These are phyloP conservation scores for Epinephelus malabaricus DNA, from an alignment of 2,797 vertebrate genomes.

Conservation along the genomic window DNA sequence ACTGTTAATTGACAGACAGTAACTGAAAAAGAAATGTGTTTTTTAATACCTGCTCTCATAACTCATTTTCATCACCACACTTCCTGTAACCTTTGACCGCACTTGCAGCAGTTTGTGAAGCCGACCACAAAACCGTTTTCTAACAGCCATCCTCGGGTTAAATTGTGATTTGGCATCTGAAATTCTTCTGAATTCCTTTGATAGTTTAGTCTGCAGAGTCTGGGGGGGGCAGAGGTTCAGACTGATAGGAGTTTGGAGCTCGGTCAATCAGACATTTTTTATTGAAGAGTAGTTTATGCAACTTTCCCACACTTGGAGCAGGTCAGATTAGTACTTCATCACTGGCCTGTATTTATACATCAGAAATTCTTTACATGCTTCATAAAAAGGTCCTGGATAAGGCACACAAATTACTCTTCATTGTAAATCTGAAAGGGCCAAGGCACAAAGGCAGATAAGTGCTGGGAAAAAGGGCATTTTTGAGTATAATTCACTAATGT, in stretches of 20 bases:
- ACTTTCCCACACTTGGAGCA: conserved; percentile 75
- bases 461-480: conserved; percentile 61
- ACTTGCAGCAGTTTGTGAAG: conserved; percentile 14
- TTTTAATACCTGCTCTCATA: not conserved
- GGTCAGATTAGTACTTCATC: conserved; percentile 76
- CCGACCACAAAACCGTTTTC: conserved; percentile 1
- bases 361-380: conserved; percentile 77
- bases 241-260: conserved; percentile 68
- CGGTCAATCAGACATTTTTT: conserved; percentile 73
- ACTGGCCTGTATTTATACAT: conserved; percentile 76
- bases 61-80: not conserved
- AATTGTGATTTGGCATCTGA: conserved; percentile 52
- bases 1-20: not conserved
- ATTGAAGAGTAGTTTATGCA: conserved; percentile 72
- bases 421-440: conserved; percentile 25
- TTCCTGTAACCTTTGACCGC: not conserved
- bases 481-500: conserved; percentile 54
- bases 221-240: conserved; percentile 47
- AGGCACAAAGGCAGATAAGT: conserved; percentile 54
- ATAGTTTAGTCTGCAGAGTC: conserved; percentile 69
- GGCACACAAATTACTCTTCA: conserved; percentile 49
- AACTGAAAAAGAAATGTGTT: not conserved
- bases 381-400: conserved; percentile 41
- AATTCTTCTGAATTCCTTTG: conserved; percentile 55
- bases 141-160: conserved; percentile 28